A percentile compares a stretch with the other conserved stretches of the same genome.
Evolutionary conservation across 2,888 invertebrate species (phyloP).

Genomic region (Salpingus planirostris): DNA sequence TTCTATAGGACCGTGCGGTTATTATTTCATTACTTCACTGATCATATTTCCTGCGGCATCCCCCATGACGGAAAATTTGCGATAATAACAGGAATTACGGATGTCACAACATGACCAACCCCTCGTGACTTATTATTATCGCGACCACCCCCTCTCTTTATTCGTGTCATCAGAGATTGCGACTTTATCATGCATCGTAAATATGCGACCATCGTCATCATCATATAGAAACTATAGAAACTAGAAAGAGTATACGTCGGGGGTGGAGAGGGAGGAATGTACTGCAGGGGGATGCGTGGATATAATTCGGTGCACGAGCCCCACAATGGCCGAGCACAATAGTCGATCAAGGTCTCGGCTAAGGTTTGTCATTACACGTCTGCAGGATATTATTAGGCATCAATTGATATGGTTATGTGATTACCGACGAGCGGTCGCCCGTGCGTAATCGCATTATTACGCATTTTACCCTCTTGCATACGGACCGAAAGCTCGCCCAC

Average conservation of each 20-base stretch:
- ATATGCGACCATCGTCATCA: too few species aligned
- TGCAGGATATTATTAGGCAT: conserved; percentile 40
- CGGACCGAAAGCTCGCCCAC: too few species aligned
- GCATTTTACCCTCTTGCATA: too few species aligned
- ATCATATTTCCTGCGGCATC: neutral
- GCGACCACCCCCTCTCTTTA: conserved; percentile 25
- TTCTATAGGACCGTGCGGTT: too few species aligned
- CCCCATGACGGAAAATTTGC: neutral
- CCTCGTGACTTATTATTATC: too few species aligned
- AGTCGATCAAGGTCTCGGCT: conserved; percentile 33
- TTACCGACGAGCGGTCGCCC: conserved; percentile 32
- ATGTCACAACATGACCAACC: conserved; percentile 34
- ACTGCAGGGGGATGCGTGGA: conserved; percentile 24
- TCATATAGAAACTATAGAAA: too few species aligned
- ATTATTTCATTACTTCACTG: neutral
- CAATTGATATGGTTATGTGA: conserved; percentile 43
- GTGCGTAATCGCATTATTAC: conserved; percentile 32
- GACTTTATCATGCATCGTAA: too few species aligned
- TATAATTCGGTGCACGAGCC: conserved; percentile 27
- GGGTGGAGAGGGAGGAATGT: too few species aligned
- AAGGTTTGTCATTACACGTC: conserved; percentile 35
- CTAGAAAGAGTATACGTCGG: too few species aligned
- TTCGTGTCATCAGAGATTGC: conserved; percentile 8
- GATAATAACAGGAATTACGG: conserved; percentile 37
- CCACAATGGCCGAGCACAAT: conserved; percentile 31